Conservation (phyloP, 2,797 vertebrate species). For the Crax fasciolata region DNA sequence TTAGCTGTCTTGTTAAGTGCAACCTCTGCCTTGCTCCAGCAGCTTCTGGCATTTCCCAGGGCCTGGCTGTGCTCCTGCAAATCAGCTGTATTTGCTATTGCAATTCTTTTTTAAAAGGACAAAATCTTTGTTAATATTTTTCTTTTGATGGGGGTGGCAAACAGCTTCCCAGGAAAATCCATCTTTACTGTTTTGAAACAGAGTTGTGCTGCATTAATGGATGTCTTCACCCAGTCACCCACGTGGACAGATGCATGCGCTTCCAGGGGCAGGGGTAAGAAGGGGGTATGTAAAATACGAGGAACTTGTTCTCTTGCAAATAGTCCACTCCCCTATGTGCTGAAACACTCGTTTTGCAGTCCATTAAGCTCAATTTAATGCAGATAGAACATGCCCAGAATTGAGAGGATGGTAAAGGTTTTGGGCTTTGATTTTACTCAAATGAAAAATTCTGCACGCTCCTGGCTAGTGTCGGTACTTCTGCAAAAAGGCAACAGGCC, state of each 20-base stretch:
- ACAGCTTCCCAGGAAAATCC: background rate
- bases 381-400: slow-evolving; percentile 72
- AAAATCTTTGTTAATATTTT: background rate
- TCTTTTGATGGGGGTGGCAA: background rate
- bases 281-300: slow-evolving; percentile 3
- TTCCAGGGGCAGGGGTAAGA: background rate
- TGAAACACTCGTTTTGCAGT: slow-evolving; percentile 70
- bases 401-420: slow-evolving; percentile 68
- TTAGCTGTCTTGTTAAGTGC: background rate
- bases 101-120: background rate
- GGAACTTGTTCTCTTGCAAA: slow-evolving; percentile 55
- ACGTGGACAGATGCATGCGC: background rate
- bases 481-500: slow-evolving; percentile 54
- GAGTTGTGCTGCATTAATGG: background rate
- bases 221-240: background rate
- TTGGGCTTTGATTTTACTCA: slow-evolving; percentile 77
- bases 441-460: slow-evolving; percentile 60
- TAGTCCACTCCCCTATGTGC: slow-evolving; percentile 61
- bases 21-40: background rate
- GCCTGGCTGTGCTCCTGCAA: accelerated
- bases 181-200: background rate
- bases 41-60: background rate
- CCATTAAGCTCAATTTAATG: slow-evolving; percentile 78
- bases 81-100: background rate
- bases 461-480: slow-evolving; percentile 44